Conservation (phyloP, 2,113 vertebrate species). For the Sceloporus tristichus region DNA sequence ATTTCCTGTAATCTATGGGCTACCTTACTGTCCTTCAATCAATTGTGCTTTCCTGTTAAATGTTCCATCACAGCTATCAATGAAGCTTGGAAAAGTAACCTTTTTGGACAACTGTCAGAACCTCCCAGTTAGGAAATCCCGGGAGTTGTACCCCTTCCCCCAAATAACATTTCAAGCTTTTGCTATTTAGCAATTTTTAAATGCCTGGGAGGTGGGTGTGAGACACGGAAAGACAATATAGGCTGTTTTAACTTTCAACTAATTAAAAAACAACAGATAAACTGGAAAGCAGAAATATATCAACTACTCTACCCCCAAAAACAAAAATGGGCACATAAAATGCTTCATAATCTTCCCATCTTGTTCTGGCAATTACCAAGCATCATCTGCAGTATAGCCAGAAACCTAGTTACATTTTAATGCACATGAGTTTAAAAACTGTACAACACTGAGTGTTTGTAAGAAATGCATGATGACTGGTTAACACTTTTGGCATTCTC, state of each 20-base stretch:
- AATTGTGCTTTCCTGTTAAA: constrained; percentile 26
- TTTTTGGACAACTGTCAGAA: too few relatives aligned
- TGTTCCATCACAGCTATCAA: neutral
- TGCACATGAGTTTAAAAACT: constrained; percentile 70
- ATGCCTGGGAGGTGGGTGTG: neutral
- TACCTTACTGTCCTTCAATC: neutral
- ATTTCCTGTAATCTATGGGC: neutral
- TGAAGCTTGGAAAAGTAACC: too few relatives aligned
- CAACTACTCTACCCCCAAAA: neutral
- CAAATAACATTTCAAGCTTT: too few relatives aligned
- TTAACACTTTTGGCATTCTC: constrained; percentile 77
- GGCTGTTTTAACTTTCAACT: neutral
- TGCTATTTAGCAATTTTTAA: neutral
- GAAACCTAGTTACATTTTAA: constrained; percentile 75
- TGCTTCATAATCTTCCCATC: constrained; percentile 41
- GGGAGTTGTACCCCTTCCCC: too few relatives aligned
- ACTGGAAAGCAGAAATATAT: constrained; percentile 47
- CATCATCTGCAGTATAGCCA: constrained; percentile 67
- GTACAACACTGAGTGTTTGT: constrained; percentile 76
- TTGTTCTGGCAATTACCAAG: constrained; percentile 62
- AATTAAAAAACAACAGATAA: neutral
- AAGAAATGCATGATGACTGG: constrained; percentile 63
- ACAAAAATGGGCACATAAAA: neutral
- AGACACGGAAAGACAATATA: neutral
- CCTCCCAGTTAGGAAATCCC: too few relatives aligned